These are phyloP conservation scores for Trachelus stipa DNA, from an alignment of 2,888 invertebrate species.

Conservation along the genomic window DNA sequence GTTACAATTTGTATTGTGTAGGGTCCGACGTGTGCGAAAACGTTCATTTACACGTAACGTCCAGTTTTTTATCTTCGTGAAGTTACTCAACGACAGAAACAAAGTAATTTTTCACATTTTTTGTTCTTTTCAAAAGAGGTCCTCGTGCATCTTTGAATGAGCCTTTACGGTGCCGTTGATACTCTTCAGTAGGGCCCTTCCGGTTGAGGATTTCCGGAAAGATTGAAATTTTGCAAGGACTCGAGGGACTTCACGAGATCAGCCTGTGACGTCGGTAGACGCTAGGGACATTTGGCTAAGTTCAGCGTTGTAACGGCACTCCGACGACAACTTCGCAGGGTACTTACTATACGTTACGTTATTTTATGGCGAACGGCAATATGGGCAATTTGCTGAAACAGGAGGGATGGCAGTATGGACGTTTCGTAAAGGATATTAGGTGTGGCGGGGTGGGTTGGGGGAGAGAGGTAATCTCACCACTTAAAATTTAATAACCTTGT, in stretches of 20 bases:
- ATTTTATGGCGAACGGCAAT: conserved; percentile 10
- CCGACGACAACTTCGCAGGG: neutral
- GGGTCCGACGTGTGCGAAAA: too few relatives aligned
- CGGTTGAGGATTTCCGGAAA: neutral
- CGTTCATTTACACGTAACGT: neutral
- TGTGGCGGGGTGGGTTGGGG: neutral
- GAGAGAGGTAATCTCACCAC: conserved; percentile 14
- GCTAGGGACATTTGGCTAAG: neutral
- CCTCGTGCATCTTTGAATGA: neutral
- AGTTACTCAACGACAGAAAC: neutral
- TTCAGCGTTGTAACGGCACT: neutral
- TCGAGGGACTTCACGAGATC: neutral
- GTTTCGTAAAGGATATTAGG: neutral
- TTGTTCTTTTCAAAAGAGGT: neutral
- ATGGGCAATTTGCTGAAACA: conserved; percentile 7
- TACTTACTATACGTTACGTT: neutral
- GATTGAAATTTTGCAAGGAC: neutral
- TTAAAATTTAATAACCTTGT: conserved; percentile 25
- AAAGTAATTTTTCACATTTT: neutral
- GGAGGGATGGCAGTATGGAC: neutral
- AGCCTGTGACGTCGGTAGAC: neutral
- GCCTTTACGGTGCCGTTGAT: neutral
- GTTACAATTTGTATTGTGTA: too few relatives aligned
- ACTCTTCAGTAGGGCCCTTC: neutral
- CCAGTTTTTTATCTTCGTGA: neutral